Percentiles rank a stretch among this genome's conserved stretches.
phyloP scores from a whole-genome alignment of 1,140 invertebrate genomes.

The Helicoverpa zea region DNA sequence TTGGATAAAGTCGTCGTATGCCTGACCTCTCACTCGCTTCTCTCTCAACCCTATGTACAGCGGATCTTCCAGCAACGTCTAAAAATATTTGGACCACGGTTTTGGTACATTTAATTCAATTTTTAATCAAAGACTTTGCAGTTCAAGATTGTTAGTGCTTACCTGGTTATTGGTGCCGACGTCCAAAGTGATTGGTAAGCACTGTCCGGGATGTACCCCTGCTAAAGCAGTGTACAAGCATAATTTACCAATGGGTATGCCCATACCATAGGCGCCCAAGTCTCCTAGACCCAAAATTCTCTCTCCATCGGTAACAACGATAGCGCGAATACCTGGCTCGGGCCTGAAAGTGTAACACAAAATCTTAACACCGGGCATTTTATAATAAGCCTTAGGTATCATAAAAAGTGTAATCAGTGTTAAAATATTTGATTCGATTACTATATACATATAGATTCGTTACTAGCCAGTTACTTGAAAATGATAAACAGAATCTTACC shows the following conservation, averaged over 20 bases:
- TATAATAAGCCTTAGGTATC: no score
- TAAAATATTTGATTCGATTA: no score
- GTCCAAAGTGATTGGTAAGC: slow-evolving; percentile 95
- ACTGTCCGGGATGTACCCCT: slow-evolving; percentile 95
- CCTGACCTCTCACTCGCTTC: slow-evolving; percentile 92
- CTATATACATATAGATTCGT: no score
- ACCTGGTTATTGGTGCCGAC: slow-evolving; percentile 95
- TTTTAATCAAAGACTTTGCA: background rate
- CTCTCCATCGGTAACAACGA: slow-evolving; percentile 97
- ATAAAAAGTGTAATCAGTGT: no score
- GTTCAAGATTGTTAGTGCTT: no score
- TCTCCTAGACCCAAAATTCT: slow-evolving; percentile 97
- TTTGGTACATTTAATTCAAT: background rate
- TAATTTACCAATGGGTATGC: slow-evolving; percentile 97
- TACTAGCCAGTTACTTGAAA: no score
- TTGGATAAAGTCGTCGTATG: slow-evolving; percentile 97
- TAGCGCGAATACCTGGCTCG: slow-evolving; percentile 94
- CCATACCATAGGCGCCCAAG: slow-evolving; percentile 96
- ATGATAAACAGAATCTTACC: slow-evolving; percentile 88
- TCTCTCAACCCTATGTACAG: slow-evolving; percentile 97
- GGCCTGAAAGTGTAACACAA: slow-evolving; percentile 89
- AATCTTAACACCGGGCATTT: no score
- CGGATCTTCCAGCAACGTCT: slow-evolving; percentile 95
- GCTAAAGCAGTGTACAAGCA: slow-evolving; percentile 96
- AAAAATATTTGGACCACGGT: background rate